phyloP scores from a whole-genome alignment of 2,113 vertebrate species.

The cattle (Bos taurus) region DNA sequence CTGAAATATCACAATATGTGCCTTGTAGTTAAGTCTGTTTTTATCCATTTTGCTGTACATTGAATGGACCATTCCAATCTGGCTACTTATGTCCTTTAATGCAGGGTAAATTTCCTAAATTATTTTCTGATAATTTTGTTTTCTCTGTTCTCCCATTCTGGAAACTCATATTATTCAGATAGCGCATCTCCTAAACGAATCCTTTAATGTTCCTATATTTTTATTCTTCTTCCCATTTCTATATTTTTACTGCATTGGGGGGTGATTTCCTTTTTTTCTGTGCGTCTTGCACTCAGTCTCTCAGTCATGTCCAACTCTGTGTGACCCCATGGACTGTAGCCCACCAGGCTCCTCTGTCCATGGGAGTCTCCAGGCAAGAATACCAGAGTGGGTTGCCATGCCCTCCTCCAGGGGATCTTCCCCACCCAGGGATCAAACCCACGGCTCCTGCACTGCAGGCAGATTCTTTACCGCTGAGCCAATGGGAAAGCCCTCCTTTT shows the following conservation, averaged over 20 bases:
- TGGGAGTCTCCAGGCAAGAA: not conserved
- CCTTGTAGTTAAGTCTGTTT: not conserved
- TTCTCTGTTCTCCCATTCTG: not conserved
- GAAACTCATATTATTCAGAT: not conserved
- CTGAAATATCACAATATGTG: not conserved
- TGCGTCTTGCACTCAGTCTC: not conserved
- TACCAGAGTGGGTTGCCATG: not conserved
- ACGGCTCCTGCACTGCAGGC: not conserved
- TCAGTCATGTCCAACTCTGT: not conserved
- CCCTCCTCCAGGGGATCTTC: not conserved
- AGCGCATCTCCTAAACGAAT: not conserved
- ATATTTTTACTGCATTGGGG: not conserved
- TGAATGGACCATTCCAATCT: not conserved
- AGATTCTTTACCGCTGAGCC: not conserved
- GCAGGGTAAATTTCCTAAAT: not conserved
- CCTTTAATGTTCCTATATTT: not conserved
- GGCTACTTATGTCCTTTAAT: not conserved
- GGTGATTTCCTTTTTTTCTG: not conserved
- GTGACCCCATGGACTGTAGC: not conserved
- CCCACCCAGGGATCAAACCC: not conserved
- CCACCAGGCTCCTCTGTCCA: not conserved
- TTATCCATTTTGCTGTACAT: not conserved
- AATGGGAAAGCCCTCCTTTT: not conserved
- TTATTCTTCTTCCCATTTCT: not conserved
- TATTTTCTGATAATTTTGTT: not conserved